Percentiles rank a stretch among this genome's conserved stretches.
Evolutionary conservation across 1,140 invertebrate species (phyloP).

Genomic region (Penaeus indicus): DNA sequence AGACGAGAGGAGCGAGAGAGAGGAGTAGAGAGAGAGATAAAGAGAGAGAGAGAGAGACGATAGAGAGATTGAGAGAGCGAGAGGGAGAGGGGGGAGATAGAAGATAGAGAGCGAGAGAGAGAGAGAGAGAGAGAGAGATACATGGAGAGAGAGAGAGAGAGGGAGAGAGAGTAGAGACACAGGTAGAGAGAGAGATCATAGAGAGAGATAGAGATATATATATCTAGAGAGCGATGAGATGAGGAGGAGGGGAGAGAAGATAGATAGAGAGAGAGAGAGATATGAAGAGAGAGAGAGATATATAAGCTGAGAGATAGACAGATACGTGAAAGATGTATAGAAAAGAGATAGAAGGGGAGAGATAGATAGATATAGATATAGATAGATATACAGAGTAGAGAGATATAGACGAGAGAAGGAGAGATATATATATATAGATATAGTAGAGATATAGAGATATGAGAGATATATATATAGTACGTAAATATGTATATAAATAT

Average conservation of each 20-base stretch:
- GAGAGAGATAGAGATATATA: too few species aligned
- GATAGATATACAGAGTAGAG: not conserved
- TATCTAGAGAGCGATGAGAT: not conserved
- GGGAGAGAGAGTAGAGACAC: too few species aligned
- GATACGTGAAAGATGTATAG: too few species aligned
- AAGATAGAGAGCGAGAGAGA: too few species aligned
- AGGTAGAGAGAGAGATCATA: too few species aligned
- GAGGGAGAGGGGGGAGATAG: not conserved
- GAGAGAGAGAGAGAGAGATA: constrained; percentile 9
- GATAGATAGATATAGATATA: not conserved
- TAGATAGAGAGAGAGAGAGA: too few species aligned
- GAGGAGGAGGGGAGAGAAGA: constrained; percentile 3
- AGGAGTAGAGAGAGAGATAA: too few species aligned
- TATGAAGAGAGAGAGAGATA: not conserved
- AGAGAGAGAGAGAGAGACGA: not conserved
- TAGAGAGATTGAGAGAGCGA: not conserved
- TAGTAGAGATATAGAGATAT: not conserved
- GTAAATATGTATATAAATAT: too few species aligned
- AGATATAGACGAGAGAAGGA: not conserved
- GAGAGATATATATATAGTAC: too few species aligned
- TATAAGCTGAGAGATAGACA: too few species aligned
- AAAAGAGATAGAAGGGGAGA: too few species aligned
- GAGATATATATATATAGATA: not conserved
- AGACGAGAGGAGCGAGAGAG: not conserved
- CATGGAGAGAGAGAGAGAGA: not conserved